These are phyloP conservation scores for Lepisosteus osseus DNA, from an alignment of 2,113 vertebrate species.

Conservation along the genomic window DNA sequence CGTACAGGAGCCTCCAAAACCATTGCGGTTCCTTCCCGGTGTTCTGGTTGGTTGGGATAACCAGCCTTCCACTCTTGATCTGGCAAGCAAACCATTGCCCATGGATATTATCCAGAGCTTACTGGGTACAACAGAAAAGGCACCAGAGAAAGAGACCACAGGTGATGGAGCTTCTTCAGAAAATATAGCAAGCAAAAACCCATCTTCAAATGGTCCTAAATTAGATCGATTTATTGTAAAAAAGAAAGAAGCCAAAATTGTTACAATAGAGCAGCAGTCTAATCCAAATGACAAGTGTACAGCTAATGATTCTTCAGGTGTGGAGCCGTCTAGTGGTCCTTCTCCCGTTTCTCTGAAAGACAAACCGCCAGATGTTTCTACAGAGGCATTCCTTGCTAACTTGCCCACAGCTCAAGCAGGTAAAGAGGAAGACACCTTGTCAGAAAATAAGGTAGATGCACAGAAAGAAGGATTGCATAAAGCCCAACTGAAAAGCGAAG, in stretches of 20 bases:
- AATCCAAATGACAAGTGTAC: conserved; percentile 35
- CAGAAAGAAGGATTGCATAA: conserved; percentile 47
- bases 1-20: conserved; percentile 76
- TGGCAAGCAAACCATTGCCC: conserved; percentile 69
- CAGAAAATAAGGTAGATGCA: conserved; percentile 52
- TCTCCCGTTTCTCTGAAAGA: conserved; percentile 77
- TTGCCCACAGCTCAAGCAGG: conserved; percentile 64
- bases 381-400: conserved; percentile 83
- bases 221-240: conserved; percentile 66
- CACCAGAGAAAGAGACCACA: conserved; percentile 44
- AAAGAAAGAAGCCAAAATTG: conserved; percentile 63
- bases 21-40: conserved; percentile 91
- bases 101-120: conserved; percentile 70
- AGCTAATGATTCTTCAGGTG: conserved; percentile 36
- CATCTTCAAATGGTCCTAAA: conserved; percentile 51
- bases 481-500: conserved; percentile 46
- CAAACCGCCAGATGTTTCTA: conserved; percentile 91
- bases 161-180: conserved; percentile 46
- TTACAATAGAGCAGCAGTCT: conserved; percentile 41
- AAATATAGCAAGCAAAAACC: conserved; percentile 59
- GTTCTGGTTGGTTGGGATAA: conserved; percentile 90
- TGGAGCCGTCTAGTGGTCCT: conserved; percentile 48
- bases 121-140: conserved; percentile 56
- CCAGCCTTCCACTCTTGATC: conserved; percentile 74
- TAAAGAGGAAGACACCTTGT: conserved; percentile 57